Conservation (phyloP, 2,113 vertebrate species). For the Arothron firmamentum region DNA sequence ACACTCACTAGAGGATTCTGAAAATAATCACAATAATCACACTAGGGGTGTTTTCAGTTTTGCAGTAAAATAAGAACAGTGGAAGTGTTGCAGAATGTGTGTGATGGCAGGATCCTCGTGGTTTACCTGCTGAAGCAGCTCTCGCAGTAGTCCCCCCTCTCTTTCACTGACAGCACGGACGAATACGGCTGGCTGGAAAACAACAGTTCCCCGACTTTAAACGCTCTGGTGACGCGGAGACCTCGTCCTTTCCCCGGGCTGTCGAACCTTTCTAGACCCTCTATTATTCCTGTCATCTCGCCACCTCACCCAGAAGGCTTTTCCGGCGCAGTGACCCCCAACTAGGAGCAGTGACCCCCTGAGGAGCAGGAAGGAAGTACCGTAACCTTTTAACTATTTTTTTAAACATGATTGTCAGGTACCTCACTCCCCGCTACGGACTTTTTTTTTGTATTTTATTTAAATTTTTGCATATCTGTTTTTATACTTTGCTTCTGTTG, state of each 20-base stretch:
- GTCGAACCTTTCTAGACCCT: constrained; percentile 81
- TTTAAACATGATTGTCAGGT: too few species aligned
- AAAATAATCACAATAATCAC: too few species aligned
- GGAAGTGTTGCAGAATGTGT: background rate
- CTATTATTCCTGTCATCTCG: constrained; percentile 62
- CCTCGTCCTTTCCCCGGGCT: constrained; percentile 88
- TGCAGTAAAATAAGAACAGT: background rate
- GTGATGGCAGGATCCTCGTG: too few species aligned
- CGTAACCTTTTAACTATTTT: too few species aligned
- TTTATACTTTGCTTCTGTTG: too few species aligned
- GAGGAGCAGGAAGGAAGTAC: too few species aligned
- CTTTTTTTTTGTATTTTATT: too few species aligned
- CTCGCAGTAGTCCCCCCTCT: constrained; percentile 87
- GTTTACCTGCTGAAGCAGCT: constrained; percentile 86
- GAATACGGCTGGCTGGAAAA: constrained; percentile 83
- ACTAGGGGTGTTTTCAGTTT: too few species aligned
- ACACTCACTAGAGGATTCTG: background rate
- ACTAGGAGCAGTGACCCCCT: background rate
- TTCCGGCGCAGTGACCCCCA: background rate
- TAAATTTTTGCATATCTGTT: too few species aligned
- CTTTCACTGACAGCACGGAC: constrained; percentile 80
- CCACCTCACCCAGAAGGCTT: background rate
- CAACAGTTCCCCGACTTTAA: constrained; percentile 83
- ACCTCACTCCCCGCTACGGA: too few species aligned
- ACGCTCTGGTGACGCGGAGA: constrained; percentile 78